phyloP scores from a whole-genome alignment of 2,113 vertebrate genomes.

The Callipepla californica region DNA sequence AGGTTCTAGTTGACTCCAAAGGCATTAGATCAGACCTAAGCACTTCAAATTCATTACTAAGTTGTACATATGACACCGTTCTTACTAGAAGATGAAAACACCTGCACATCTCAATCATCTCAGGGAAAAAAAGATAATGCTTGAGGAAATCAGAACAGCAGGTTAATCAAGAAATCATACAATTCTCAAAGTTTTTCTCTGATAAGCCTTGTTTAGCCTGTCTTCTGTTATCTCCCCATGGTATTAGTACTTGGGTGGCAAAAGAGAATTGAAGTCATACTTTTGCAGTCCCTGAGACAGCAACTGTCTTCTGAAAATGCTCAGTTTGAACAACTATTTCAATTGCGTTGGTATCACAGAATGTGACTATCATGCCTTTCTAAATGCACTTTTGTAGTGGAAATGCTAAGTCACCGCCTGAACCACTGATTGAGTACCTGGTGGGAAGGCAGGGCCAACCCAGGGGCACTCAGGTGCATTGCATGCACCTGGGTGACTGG shows the following conservation, averaged over 20 bases:
- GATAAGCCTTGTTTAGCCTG: not conserved
- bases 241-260: not conserved
- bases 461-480: too few species aligned
- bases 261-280: not conserved
- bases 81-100: not conserved
- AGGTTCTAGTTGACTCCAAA: fast-evolving
- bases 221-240: not conserved
- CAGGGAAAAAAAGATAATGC: not conserved
- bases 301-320: not conserved
- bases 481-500: too few species aligned
- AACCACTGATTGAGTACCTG: too few species aligned
- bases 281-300: not conserved
- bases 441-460: too few species aligned
- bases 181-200: constrained; percentile 7
- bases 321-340: not conserved
- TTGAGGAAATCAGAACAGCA: constrained; percentile 1
- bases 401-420: too few species aligned
- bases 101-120: fast-evolving
- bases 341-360: not conserved
- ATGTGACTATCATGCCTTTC: not conserved
- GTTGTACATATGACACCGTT: not conserved
- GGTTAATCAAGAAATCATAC: constrained; percentile 15
- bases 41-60: not conserved
- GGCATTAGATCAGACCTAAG: not conserved
- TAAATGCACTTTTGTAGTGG: not conserved